Base-by-base conservation (phyloP, 1,140 invertebrate species). In the Habropoda laboriosa region DNA sequence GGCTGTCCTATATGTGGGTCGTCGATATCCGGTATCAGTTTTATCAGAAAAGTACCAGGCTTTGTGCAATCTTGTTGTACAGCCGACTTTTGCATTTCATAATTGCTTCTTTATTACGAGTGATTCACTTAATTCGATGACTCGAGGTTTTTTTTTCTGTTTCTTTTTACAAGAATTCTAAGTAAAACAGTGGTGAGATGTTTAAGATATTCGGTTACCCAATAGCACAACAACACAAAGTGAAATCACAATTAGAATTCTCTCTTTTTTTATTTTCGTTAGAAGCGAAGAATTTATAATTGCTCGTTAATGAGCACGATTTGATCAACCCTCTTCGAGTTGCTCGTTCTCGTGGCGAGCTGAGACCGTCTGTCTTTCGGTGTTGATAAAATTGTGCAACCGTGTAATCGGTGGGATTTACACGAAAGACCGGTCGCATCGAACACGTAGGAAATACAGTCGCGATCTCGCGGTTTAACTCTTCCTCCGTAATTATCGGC, bases 401-500 rank as follows among this genome's bases (percentile, higher is more conserved):
- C 40, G 38, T 4, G 30, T 45, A 55, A 27, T 75, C 27, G 21
- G 7, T 75, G 5, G 49, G 12, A 18, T 60, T 30, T 24, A n/a
- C 21, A 57, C 57, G 30, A 24, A 30, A 55, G 38, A 70, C 16
- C 66, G 47, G 21, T 27, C 66, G 47, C 32, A 21, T 13, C 30
- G 32, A 18, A 13, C 60, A 32, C 45, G 47, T 53, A 64, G 74
- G 32, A 49, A 58, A 77, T 49, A 13, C 45, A 77, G 55, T 49
- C 40, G 75, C 55, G 75, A 77, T 77, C 42, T 40, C 49, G 55
- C 42, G 53, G 53, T 57, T 58, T 27, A 30, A 67, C 75, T 77
- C 75, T 67, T 77, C 64, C 42, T 77, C 42, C 32, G 24, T 58
- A 68, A 77, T 77, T 77, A 77, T 67, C 12, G 32, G 30, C 63